Percentiles rank a stretch among this genome's conserved stretches.
phyloP scores from a whole-genome alignment of 2,888 invertebrate genomes.

The Atrina japonica region DNA sequence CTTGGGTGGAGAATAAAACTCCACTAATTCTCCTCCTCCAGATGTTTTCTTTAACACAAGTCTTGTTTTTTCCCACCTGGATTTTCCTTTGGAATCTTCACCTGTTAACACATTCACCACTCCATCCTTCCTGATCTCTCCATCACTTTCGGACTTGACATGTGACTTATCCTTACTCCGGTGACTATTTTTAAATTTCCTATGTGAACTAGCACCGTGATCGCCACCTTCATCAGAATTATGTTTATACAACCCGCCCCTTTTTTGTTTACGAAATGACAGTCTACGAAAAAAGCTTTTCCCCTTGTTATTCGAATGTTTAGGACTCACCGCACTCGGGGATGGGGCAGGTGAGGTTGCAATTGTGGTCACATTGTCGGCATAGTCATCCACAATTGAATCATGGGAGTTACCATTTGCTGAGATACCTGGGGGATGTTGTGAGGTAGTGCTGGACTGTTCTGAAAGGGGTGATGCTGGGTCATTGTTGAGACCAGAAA shows the following conservation, averaged over 20 bases:
- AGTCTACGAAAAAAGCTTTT: conserved; percentile 57
- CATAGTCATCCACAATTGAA: conserved; percentile 42
- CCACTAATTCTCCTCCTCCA: conserved; percentile 93
- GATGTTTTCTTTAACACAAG: conserved; percentile 94
- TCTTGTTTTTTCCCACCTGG: conserved; percentile 97
- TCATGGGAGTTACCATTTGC: conserved; percentile 12
- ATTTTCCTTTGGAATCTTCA: conserved; percentile 88
- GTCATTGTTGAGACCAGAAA: conserved; percentile 21
- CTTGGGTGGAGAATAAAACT: conserved; percentile 96
- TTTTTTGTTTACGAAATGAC: conserved; percentile 84
- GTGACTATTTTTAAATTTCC: conserved; percentile 54
- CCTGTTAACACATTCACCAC: conserved; percentile 95
- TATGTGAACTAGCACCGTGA: conserved; percentile 49
- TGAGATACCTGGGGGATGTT: conserved; percentile 1
- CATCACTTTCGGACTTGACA: conserved; percentile 29
- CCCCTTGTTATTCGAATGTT: conserved; percentile 44
- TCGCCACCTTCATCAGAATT: conserved; percentile 92
- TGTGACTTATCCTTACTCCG: conserved; percentile 40
- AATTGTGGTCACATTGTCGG: conserved; percentile 47
- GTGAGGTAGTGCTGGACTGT: conserved; percentile 33
- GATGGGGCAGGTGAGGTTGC: conserved; percentile 24
- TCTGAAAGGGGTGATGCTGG: conserved; percentile 9
- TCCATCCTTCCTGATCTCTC: conserved; percentile 88
- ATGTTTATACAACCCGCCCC: conserved; percentile 88
- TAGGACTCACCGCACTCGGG: conserved; percentile 20